Evolutionary conservation across 1,140 invertebrate species (phyloP).

Genomic region (Anoplolepis gracilipes): DNA sequence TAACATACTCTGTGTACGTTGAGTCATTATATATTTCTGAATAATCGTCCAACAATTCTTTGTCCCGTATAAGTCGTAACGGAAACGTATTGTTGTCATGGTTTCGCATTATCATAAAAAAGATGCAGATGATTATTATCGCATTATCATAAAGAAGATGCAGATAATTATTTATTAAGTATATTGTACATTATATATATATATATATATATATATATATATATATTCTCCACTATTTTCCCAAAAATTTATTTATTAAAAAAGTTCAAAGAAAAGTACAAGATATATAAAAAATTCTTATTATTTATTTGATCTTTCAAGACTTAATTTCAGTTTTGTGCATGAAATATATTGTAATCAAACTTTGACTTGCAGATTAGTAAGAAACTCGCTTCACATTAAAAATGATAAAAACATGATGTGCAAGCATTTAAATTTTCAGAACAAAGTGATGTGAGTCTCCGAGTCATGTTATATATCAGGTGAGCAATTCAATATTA

Average conservation of each 20-base stretch:
- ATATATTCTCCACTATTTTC: neutral
- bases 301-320: neutral
- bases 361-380: neutral
- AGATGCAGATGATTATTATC: neutral
- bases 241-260: neutral
- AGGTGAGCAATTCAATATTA: neutral
- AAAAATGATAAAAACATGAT: neutral
- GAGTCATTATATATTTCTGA: slow-evolving; percentile 77
- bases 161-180: neutral
- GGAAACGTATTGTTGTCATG: slow-evolving; percentile 46
- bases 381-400: neutral
- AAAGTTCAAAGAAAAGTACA: too few species aligned
- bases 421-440: neutral
- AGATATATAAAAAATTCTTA: neutral
- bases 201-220: too few species aligned
- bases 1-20: slow-evolving; percentile 48
- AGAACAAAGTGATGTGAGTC: neutral
- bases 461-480: neutral
- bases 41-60: slow-evolving; percentile 71
- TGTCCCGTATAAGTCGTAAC: slow-evolving; percentile 51
- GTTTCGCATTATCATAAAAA: slow-evolving; percentile 1
- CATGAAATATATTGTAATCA: neutral
- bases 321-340: neutral
- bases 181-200: neutral
- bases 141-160: too few species aligned